Evolutionary conservation across 2,888 invertebrate genomes (phyloP), one percentile per base, ranked within the genome.

Genomic region (Agonopterix heracliana): DNA sequence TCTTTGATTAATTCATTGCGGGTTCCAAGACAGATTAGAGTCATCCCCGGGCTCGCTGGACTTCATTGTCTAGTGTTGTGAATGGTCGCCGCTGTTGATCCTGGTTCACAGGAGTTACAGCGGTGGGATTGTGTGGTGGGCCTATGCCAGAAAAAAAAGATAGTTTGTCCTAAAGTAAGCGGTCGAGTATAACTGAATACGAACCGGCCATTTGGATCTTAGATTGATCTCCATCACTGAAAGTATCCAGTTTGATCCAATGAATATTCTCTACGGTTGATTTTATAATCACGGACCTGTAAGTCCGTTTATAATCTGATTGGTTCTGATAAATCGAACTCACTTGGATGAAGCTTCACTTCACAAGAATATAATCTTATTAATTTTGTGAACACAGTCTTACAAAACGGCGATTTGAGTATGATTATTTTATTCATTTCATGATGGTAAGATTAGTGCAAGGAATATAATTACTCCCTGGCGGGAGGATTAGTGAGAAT

Each of bases 361-460:
- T 56, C 48, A 48, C 63, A 56, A 45, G 63, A 60, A 58, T 59
- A 54, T 53, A 63, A 67, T 59, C 60, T 69, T 56, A 61, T 55
- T 9, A 65, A 53, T 61, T 64, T 66, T 56, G 59, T 35, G 44
- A 64, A 52, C 44, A 60, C 54, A 54, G 52, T 56, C 54, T 59
- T 61, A 44, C 50, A 48, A 54, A 59, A 47, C 47, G 62, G 55
- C 52, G 59, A 61, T 60, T 66, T 68, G 35, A 63, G 60, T 9
- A 13, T 13, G 11, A 52, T 13, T 65, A 68, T 68, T 69, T 54
- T 70, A 68, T 61, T 66, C 77, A 77, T 77, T 68, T 77, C 75
- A 75, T 76, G 64, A 40, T 75, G 68, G 53, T 38, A 38, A 53
- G 38, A 50, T 51, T 53, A n/a, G n/a, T n/a, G n/a, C n/a, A n/a